Evolutionary conservation across 2,888 invertebrate species (phyloP).

Genomic region (Hirtodrosophila confusa): DNA sequence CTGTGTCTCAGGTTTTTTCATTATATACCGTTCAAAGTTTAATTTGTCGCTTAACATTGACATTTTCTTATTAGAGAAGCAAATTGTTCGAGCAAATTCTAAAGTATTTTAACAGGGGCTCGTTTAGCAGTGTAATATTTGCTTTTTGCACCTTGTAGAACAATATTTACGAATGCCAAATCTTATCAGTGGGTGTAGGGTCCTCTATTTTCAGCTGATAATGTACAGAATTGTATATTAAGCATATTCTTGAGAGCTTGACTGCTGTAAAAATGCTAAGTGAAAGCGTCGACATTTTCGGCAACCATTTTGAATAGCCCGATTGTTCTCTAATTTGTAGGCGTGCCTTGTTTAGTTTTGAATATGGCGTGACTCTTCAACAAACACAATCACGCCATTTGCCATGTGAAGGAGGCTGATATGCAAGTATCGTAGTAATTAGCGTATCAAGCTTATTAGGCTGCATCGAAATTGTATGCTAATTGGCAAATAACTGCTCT

Average conservation of each 20-base stretch:
- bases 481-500: slow-evolving; percentile 26
- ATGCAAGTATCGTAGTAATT: slow-evolving; percentile 21
- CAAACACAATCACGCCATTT: slow-evolving; percentile 40
- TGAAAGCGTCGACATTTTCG: slow-evolving; percentile 48
- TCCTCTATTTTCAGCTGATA: slow-evolving; percentile 28
- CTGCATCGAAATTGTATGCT: slow-evolving; percentile 17
- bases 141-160: slow-evolving; percentile 17
- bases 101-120: slow-evolving; percentile 40
- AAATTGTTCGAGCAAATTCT: slow-evolving; percentile 55
- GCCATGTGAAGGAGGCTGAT: slow-evolving; percentile 18
- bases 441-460: slow-evolving; percentile 33
- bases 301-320: slow-evolving; percentile 17
- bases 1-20: slow-evolving; percentile 19
- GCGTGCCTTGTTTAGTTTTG: slow-evolving; percentile 22
- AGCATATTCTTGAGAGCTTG: slow-evolving; percentile 4
- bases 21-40: slow-evolving; percentile 55
- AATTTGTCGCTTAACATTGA: slow-evolving; percentile 27
- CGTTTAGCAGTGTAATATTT: slow-evolving; percentile 33
- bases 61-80: slow-evolving; percentile 29
- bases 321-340: slow-evolving; percentile 15
- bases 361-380: slow-evolving; percentile 55
- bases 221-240: slow-evolving; percentile 8
- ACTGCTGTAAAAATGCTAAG: slow-evolving; percentile 27
- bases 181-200: slow-evolving; percentile 54
- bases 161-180: slow-evolving; percentile 44